These are phyloP conservation scores for Liodrosophila aerea DNA, from an alignment of 2,888 invertebrate genomes.

Conservation along the genomic window DNA sequence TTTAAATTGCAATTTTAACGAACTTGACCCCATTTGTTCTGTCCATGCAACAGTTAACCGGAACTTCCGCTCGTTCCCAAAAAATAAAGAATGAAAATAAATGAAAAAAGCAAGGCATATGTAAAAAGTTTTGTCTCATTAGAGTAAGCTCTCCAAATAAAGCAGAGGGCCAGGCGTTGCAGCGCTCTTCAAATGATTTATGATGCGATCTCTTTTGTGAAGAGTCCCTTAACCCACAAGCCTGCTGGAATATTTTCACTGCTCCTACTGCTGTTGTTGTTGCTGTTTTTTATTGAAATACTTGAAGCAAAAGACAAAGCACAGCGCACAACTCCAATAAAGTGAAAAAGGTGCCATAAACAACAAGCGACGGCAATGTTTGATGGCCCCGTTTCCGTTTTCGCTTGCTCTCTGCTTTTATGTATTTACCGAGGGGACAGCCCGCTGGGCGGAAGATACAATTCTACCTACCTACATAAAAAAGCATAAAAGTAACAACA, in stretches of 20 bases:
- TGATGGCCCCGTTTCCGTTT: neutral
- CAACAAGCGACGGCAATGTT: constrained; percentile 52
- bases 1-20: constrained; percentile 63
- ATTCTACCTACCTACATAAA: constrained; percentile 37
- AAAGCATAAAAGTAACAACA: constrained; percentile 16
- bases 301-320: constrained; percentile 63
- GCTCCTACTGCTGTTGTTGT: constrained; percentile 15
- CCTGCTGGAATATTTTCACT: neutral
- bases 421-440: constrained; percentile 38
- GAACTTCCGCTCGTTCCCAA: neutral
- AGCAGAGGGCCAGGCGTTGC: constrained; percentile 7
- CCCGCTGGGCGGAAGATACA: constrained; percentile 28
- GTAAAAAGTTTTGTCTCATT: constrained; percentile 66
- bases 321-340: constrained; percentile 69
- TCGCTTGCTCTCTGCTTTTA: constrained; percentile 37
- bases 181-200: constrained; percentile 62
- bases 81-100: neutral
- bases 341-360: constrained; percentile 77
- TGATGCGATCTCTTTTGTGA: constrained; percentile 39
- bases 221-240: constrained; percentile 28
- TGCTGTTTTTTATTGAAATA: constrained; percentile 63
- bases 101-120: constrained; percentile 16
- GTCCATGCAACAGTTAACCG: constrained; percentile 55
- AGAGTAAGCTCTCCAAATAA: constrained; percentile 29
- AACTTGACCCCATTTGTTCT: constrained; percentile 45